Percentiles rank a stretch among this genome's conserved stretches.
Conservation (phyloP, 2,888 invertebrate genomes). For the Drosophila testacea region DNA sequence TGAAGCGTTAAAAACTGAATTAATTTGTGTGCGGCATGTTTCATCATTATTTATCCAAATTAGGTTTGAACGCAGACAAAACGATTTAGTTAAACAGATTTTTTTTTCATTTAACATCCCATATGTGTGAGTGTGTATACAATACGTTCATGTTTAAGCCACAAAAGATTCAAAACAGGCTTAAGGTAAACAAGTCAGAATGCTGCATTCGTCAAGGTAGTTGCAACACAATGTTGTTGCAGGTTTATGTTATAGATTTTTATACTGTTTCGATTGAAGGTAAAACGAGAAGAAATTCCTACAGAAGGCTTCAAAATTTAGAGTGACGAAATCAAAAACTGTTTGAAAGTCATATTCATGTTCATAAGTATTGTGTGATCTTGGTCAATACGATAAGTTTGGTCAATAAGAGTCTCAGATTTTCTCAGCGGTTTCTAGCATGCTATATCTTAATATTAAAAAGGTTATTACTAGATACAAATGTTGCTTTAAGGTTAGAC, state of each 20-base stretch:
- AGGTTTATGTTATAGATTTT: slow-evolving; percentile 9
- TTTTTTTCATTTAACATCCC: slow-evolving; percentile 7
- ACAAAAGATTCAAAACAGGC: slow-evolving; percentile 29
- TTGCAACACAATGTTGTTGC: slow-evolving; percentile 14
- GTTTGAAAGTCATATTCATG: too few species aligned
- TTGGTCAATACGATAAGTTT: too few species aligned
- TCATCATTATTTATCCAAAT: slow-evolving; percentile 64
- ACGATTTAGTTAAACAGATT: slow-evolving; percentile 47
- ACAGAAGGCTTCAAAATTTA: too few species aligned
- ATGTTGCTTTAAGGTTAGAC: too few species aligned
- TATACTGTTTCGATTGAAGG: not conserved
- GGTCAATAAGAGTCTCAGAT: too few species aligned
- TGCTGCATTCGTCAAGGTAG: slow-evolving; percentile 24
- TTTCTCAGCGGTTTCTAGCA: too few species aligned
- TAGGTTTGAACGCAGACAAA: slow-evolving; percentile 56
- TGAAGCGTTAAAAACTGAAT: slow-evolving; percentile 75
- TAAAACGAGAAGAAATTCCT: not conserved
- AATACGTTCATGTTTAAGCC: slow-evolving; percentile 6
- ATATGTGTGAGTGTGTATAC: slow-evolving; percentile 5
- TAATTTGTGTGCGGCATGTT: slow-evolving; percentile 66
- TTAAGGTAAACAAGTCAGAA: slow-evolving; percentile 20
- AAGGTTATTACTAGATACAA: too few species aligned
- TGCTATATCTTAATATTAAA: too few species aligned
- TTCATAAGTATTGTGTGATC: too few species aligned
- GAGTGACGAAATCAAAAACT: too few species aligned